phyloP scores from a whole-genome alignment of 2,113 vertebrate species.

The Irena cyanogastra region DNA sequence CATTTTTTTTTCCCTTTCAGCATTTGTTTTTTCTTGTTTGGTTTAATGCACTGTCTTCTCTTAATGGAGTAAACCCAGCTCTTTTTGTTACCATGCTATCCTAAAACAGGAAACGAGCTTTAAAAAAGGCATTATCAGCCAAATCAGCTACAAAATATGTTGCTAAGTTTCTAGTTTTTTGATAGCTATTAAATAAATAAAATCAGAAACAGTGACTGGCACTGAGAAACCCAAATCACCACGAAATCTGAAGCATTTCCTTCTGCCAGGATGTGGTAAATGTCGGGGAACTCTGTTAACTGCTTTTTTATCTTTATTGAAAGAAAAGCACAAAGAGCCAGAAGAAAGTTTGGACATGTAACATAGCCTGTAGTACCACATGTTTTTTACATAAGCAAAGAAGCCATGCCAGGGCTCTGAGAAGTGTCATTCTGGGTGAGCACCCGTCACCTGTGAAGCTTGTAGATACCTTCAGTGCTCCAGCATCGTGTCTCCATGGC shows the following conservation, averaged over 20 bases:
- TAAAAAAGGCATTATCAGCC: not conserved
- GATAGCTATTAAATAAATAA: constrained; percentile 42
- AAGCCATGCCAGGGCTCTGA: not conserved
- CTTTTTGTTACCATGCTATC: not conserved
- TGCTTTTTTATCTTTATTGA: not conserved
- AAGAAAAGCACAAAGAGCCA: not conserved
- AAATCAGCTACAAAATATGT: constrained; percentile 5
- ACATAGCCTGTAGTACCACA: not conserved
- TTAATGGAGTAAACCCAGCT: not conserved
- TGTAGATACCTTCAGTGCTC: accelerated
- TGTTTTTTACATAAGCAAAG: not conserved
- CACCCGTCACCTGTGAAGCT: not conserved
- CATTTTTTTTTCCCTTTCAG: not conserved
- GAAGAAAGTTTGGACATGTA: not conserved
- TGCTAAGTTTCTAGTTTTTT: constrained; percentile 43
- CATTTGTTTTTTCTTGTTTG: not conserved
- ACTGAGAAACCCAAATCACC: constrained; percentile 13
- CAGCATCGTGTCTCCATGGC: not conserved
- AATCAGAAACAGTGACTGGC: constrained; percentile 36
- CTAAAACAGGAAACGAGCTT: constrained; percentile 26
- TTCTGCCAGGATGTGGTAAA: not conserved
- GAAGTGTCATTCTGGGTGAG: not conserved
- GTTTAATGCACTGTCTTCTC: not conserved
- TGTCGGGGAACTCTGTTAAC: not conserved
- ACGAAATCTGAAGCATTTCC: constrained; percentile 43